phyloP scores from a whole-genome alignment of 2,888 invertebrate species.

The Tubulanus polymorphus region DNA sequence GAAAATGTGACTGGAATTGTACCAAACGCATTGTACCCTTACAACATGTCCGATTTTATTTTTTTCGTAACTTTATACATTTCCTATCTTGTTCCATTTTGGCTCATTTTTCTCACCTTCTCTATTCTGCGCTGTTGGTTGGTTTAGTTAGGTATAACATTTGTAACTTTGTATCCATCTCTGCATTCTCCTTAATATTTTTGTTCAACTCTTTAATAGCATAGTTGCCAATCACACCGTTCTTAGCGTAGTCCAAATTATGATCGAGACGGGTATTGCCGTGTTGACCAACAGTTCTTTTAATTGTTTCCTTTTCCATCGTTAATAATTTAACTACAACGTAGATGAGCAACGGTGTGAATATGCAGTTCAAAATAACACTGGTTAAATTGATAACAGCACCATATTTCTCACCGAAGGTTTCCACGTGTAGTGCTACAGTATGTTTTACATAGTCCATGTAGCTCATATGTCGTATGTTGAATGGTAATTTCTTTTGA shows the following conservation, averaged over 20 bases:
- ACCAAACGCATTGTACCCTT: too few relatives aligned
- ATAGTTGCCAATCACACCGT: background rate
- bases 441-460: background rate
- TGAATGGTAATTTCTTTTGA: background rate
- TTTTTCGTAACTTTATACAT: too few relatives aligned
- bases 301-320: background rate
- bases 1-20: too few relatives aligned
- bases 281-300: background rate
- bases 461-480: background rate
- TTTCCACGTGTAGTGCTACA: background rate
- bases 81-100: too few relatives aligned
- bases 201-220: background rate
- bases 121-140: too few relatives aligned
- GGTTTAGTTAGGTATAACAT: background rate
- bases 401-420: background rate
- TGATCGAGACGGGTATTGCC: background rate
- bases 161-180: background rate
- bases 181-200: background rate
- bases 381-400: background rate
- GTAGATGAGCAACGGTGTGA: background rate
- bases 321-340: background rate
- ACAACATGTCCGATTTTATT: too few relatives aligned
- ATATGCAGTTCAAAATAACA: background rate
- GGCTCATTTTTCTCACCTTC: too few relatives aligned
- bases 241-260: background rate